These are phyloP conservation scores for Pelvicachromis taeniatus DNA, from an alignment of 2,113 vertebrate genomes.

Conservation along the genomic window DNA sequence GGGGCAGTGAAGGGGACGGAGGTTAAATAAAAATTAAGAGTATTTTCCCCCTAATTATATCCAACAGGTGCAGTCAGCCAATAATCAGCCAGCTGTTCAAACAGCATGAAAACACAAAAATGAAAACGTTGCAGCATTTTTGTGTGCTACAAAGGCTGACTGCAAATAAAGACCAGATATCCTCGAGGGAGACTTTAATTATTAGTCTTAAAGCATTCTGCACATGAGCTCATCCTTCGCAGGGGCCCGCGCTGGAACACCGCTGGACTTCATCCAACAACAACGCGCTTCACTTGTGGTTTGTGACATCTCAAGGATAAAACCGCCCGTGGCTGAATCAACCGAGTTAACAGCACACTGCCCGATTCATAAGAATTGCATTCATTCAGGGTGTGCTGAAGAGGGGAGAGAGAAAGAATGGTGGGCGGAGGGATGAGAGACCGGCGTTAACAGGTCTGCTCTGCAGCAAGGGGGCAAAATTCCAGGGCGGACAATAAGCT, in stretches of 20 bases:
- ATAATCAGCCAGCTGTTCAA: not conserved
- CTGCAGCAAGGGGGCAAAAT: slow-evolving; percentile 60
- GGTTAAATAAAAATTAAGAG: not conserved
- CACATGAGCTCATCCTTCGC: slow-evolving; percentile 7
- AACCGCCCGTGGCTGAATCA: slow-evolving; percentile 35
- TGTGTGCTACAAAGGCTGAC: not conserved
- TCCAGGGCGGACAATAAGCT: slow-evolving; percentile 65
- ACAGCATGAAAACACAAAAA: not conserved
- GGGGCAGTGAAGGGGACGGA: not conserved
- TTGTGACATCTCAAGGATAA: slow-evolving; percentile 51
- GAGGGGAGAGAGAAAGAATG: slow-evolving; percentile 52
- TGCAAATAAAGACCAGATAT: not conserved
- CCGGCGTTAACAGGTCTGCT: slow-evolving; percentile 72
- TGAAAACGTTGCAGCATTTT: not conserved
- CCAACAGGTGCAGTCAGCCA: slow-evolving; percentile 8
- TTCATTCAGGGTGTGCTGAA: slow-evolving; percentile 47
- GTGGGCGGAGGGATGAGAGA: slow-evolving; percentile 53
- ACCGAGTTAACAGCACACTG: slow-evolving; percentile 46
- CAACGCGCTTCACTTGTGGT: slow-evolving; percentile 42
- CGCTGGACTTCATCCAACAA: slow-evolving; percentile 31
- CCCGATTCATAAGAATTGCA: slow-evolving; percentile 48
- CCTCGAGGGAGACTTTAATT: not conserved
- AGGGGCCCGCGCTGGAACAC: not conserved
- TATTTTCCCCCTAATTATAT: not conserved
- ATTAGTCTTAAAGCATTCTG: not conserved